A percentile compares a stretch with the other conserved stretches of the same genome.
Evolutionary conservation across 2,113 vertebrate genomes (phyloP).

Genomic region (Hypanus sabinus): DNA sequence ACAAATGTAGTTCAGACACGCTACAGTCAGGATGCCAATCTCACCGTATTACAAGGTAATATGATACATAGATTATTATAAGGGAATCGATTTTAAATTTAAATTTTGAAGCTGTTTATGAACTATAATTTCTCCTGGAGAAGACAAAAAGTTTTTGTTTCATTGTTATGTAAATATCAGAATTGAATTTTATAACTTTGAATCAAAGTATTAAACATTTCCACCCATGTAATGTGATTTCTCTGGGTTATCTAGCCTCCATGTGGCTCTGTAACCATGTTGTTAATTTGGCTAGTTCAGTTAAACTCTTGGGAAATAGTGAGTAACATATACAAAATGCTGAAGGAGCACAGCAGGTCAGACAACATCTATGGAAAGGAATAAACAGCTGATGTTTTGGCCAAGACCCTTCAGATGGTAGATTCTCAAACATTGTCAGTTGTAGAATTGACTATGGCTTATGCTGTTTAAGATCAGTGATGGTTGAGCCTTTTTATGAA

Average conservation of each 20-base stretch:
- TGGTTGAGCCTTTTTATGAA: background rate
- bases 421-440: background rate
- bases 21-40: slow-evolving; percentile 70
- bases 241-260: background rate
- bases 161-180: background rate
- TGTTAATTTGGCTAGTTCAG: background rate
- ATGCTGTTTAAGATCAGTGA: background rate
- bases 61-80: background rate
- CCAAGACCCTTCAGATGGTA: background rate
- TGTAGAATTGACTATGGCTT: background rate
- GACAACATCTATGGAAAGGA: too few relatives aligned
- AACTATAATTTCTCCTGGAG: background rate
- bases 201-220: too few relatives aligned
- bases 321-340: too few relatives aligned
- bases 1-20: slow-evolving; percentile 65
- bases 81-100: background rate
- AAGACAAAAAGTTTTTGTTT: background rate
- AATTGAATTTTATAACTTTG: background rate
- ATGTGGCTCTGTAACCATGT: background rate
- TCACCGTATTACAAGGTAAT: slow-evolving; percentile 72
- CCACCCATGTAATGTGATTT: background rate
- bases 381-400: too few relatives aligned
- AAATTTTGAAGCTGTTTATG: background rate
- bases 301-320: background rate
- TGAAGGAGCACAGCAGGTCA: too few relatives aligned